These are phyloP conservation scores for Myotis lucifugus DNA, from an alignment of 2,113 vertebrate species.

Conservation along the genomic window DNA sequence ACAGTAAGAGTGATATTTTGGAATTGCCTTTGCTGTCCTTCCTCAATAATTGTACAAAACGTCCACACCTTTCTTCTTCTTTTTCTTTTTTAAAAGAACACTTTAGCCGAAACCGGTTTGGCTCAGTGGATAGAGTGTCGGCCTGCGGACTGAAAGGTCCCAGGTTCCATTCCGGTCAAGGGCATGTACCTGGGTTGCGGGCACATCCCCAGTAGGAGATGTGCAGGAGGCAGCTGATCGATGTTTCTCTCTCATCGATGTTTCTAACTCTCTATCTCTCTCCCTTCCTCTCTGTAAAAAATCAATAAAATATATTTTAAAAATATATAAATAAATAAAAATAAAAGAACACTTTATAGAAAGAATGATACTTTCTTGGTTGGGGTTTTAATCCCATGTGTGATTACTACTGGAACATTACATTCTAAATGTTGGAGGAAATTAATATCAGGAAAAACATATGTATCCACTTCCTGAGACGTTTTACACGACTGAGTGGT, in stretches of 20 bases:
- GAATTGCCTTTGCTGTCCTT: not conserved
- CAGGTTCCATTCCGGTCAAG: too few relatives aligned
- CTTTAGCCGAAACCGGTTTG: not conserved
- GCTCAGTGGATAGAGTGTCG: too few relatives aligned
- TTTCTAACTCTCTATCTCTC: too few relatives aligned
- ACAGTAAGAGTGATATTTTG: not conserved
- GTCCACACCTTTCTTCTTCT: not conserved
- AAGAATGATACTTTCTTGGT: conserved; percentile 10
- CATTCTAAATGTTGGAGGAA: not conserved
- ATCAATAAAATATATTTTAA: too few relatives aligned
- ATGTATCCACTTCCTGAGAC: not conserved
- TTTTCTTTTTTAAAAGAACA: not conserved
- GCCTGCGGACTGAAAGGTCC: too few relatives aligned
- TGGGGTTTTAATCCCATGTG: conserved; percentile 13
- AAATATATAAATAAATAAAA: too few relatives aligned
- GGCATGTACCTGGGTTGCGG: too few relatives aligned
- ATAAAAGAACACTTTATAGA: not conserved
- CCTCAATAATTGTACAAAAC: not conserved
- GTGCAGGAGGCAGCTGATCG: too few relatives aligned
- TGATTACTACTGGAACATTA: not conserved
- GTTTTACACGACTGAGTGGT: not conserved
- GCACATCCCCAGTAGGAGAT: too few relatives aligned
- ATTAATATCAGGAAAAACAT: conserved; percentile 4
- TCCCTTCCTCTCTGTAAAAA: too few relatives aligned
- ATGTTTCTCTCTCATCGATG: too few relatives aligned